phyloP scores from a whole-genome alignment of 2,797 vertebrate species.

The Pseudochirops corinnae region DNA sequence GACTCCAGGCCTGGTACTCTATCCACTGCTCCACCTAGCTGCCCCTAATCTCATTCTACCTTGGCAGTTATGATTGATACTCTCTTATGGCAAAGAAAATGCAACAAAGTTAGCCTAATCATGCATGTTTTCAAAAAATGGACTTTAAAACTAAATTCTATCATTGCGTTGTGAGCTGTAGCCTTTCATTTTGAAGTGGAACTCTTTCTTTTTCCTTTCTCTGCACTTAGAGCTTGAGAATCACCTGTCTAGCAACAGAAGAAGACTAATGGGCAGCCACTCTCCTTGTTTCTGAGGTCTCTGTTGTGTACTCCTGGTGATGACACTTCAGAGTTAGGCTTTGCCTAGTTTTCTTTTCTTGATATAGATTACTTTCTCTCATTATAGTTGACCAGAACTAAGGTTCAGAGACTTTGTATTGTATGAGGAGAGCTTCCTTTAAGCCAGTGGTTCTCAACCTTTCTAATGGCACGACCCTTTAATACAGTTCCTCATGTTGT shows the following conservation, averaged over 20 bases:
- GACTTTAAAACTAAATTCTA: background rate
- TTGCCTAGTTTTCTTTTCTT: background rate
- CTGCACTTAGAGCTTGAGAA: background rate
- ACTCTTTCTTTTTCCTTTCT: background rate
- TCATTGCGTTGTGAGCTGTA: background rate
- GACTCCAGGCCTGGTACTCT: accelerated
- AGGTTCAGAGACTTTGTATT: background rate
- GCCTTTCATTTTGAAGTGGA: background rate
- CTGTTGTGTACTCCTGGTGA: background rate
- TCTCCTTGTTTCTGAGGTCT: background rate
- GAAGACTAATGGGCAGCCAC: background rate
- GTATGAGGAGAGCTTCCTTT: background rate
- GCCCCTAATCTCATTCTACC: background rate
- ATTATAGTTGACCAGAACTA: background rate
- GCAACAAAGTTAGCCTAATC: background rate
- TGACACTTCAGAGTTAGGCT: background rate
- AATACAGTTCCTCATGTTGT: too few species aligned
- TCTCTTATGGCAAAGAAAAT: background rate
- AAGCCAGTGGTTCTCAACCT: background rate
- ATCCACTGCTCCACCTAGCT: background rate
- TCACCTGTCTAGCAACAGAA: background rate
- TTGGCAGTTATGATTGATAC: background rate
- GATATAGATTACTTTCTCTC: constrained; percentile 24
- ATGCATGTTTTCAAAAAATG: background rate
- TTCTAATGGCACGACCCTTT: too few species aligned